Evolutionary conservation across 2,888 invertebrate species (phyloP).

Genomic region (Amaurobius ferox): DNA sequence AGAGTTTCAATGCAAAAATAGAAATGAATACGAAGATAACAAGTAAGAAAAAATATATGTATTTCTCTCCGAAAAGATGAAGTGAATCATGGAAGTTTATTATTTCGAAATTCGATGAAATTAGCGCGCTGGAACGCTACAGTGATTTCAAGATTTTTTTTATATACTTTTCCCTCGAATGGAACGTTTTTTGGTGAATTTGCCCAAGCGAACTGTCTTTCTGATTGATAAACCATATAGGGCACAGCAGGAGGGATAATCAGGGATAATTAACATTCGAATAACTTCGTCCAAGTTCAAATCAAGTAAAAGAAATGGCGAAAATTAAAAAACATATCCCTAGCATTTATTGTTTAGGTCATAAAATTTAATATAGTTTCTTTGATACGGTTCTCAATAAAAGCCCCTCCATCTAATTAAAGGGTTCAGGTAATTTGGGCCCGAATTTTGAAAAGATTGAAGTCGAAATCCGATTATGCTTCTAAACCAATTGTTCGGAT

Average conservation of each 20-base stretch:
- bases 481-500: conserved; percentile 28
- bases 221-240: conserved; percentile 71
- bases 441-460: conserved; percentile 38
- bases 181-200: conserved; percentile 18
- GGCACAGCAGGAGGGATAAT: conserved; percentile 50
- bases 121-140: conserved; percentile 41
- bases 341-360: conserved; percentile 36
- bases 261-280: conserved; percentile 70
- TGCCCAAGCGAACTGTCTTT: conserved; percentile 23
- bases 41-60: conserved; percentile 15
- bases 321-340: conserved; percentile 40
- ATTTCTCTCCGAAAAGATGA: conserved; percentile 33
- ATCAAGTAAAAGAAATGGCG: conserved; percentile 39
- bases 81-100: conserved; percentile 64
- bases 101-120: conserved; percentile 71
- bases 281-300: conserved; percentile 38
- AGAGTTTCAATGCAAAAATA: conserved; percentile 68
- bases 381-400: conserved; percentile 14
- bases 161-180: background rate
- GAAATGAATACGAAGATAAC: conserved; percentile 25
- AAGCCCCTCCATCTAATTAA: conserved; percentile 55
- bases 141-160: conserved; percentile 18
- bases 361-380: conserved; percentile 58
- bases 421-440: conserved; percentile 58
- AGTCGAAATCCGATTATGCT: conserved; percentile 21